Evolutionary conservation across 2,888 invertebrate species (phyloP).

Genomic region (Caenorhabditis sp.): DNA sequence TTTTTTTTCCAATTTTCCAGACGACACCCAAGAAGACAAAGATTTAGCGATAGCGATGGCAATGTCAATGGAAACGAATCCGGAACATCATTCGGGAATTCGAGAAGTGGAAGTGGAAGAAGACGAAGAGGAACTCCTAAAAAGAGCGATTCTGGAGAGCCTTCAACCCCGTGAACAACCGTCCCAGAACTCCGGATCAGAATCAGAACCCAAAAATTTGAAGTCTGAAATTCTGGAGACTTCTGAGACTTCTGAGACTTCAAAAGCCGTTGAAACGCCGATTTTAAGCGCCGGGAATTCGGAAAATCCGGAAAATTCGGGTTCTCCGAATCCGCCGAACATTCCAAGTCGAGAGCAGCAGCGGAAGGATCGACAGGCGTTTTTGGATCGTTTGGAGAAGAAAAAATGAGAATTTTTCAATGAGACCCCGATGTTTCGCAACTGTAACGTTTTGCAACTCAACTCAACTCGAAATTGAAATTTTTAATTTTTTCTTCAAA

Average conservation of each 20-base stretch:
- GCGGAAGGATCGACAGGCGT: conserved; percentile 44
- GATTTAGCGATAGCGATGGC: conserved; percentile 64
- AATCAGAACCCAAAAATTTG: no score
- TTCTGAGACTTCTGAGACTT: background rate
- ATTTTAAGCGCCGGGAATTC: no score
- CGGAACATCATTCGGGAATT: background rate
- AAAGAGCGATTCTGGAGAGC: conserved; percentile 38
- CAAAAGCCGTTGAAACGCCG: conserved; percentile 22
- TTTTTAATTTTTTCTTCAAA: no score
- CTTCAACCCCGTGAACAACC: no score
- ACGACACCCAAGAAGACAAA: conserved; percentile 40
- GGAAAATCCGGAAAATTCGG: no score
- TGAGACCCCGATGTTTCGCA: no score
- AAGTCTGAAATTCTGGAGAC: no score
- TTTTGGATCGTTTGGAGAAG: conserved; percentile 40
- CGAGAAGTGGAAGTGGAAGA: background rate
- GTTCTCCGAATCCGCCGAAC: background rate
- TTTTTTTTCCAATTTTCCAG: background rate
- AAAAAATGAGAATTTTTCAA: no score
- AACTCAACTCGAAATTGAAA: no score
- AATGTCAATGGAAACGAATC: conserved; percentile 51
- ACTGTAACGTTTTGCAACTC: no score
- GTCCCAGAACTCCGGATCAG: no score
- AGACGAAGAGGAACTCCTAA: conserved; percentile 16
- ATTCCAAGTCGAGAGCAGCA: conserved; percentile 42